Base-by-base conservation (phyloP, 1,140 invertebrate genomes). In the Paraescarpia echinospica region DNA sequence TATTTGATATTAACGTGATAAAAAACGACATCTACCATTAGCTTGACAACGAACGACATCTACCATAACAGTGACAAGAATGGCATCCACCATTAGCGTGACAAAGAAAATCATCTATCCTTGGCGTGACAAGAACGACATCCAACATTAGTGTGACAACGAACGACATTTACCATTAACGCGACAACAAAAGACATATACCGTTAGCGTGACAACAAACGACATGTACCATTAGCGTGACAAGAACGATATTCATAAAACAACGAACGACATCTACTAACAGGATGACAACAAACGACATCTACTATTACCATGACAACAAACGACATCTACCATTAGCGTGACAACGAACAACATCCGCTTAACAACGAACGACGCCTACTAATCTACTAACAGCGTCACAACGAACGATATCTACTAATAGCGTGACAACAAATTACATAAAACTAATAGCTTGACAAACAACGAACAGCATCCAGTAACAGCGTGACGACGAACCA, bases 101-200 rank as follows among this genome's bases (percentile, higher is more conserved):
- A 77, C 27, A 77, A 8, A 5, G 22, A 14, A 22, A 22, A 1
- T 2, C 6, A 77, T 77, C 8, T 77, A 77, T 18, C 59, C 8
- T 77, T 77, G 22, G 27, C 59, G 59, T 77, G 59, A 77, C 59
- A 22, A 0, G 59, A 77, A 0, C 4, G 1, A 77, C 59, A 77
- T 77, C 59, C 22, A n/a, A 77, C 59, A 77, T 0, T 77, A 77
- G 22, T 1, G 89, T 90, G 33, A 90, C 89, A 35, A 93, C 34
- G 41, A 94, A 92, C 31, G 94, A 94, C 93, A 33, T 90, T 90
- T 92, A 59, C 34, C n/a, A 35, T 41, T 41, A 91, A 33, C 22
- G 34, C 8, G n/a, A 89, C 34, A 34, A n/a, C n/a, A 8, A 89
- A 34, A 4, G 34, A 33, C 89, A 89, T 89, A 4, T 8, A 89